Evolutionary conservation across 2,113 vertebrate species (phyloP).

Genomic region (Pyrgilauda ruficollis): DNA sequence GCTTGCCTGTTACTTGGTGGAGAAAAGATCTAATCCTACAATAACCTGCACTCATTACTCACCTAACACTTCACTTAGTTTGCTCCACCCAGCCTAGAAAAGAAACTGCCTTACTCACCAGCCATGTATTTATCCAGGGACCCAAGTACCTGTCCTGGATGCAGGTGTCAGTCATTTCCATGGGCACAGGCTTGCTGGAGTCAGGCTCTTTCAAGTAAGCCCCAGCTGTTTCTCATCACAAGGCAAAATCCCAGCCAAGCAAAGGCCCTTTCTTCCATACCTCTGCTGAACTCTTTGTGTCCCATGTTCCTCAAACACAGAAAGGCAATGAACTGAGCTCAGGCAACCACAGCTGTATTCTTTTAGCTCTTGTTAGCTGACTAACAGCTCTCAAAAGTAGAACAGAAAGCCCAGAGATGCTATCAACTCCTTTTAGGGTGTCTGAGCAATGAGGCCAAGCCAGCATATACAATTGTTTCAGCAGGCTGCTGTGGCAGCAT

Average conservation of each 20-base stretch:
- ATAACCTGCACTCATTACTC: conserved; percentile 17
- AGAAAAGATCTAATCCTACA: conserved; percentile 14
- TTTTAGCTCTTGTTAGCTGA: not conserved
- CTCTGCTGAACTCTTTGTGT: not conserved
- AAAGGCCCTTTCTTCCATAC: conserved; percentile 21
- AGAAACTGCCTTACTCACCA: not conserved
- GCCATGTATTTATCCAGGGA: conserved; percentile 8
- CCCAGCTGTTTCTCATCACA: conserved; percentile 55
- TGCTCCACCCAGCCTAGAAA: conserved; percentile 18
- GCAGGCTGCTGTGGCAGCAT: not conserved
- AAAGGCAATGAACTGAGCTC: not conserved
- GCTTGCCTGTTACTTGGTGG: not conserved
- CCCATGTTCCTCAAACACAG: not conserved
- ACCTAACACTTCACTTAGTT: not conserved
- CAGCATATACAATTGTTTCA: not conserved
- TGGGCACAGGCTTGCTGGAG: not conserved
- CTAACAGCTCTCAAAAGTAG: not conserved
- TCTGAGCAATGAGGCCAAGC: conserved; percentile 5
- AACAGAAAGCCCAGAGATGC: conserved; percentile 23
- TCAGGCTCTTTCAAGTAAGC: not conserved
- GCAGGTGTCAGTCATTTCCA: conserved; percentile 15
- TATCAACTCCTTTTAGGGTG: not conserved
- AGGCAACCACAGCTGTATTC: not conserved
- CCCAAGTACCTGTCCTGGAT: not conserved
- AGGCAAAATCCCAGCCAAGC: not conserved